Base-by-base conservation (phyloP, 2,888 invertebrate genomes). In the Synanthedon tipuliformis region DNA sequence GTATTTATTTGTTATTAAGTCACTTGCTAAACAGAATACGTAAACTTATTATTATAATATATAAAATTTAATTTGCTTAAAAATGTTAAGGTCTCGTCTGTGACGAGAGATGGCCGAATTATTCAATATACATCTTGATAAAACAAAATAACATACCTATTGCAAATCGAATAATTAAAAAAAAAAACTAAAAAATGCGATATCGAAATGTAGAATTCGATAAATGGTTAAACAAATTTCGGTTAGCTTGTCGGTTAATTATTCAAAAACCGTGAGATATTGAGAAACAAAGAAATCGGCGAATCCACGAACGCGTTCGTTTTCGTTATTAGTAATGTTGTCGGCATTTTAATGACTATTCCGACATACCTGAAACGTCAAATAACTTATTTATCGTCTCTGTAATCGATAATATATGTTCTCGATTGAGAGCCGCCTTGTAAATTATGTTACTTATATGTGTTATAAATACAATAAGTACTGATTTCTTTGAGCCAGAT, bases 361-460 rank as follows among this genome's bases (percentile, higher is more conserved):
- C 45, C 68, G 67, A 71, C 78, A 80, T 81, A 75, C 73, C 71
- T 71, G 63, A 82, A 78, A 79, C 77, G 78, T 80, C 76, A 66
- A 75, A 74, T 71, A 57, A 56, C 68, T 72, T 70, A 82, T 84
- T 83, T 83, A 85, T 81, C 69, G 72, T 74, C 71, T 74, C 78
- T 78, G 73, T 75, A 66, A 75, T 66, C 62, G 59, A 68, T 58
- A 67, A 68, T 68, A 69, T 66, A 62, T 65, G 60, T 63, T 61
- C 45, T 45, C 45, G 15, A 13, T 45, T 45, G 45, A 8, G 45
- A 13, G 8, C 45, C 45, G 45, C n/a, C n/a, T n/a, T 45, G 45
- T 45, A 45, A 45, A 45, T 45, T 45, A 45, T 45, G 13, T 13
- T 23, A 23, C 23, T 23, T 13, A 15, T 45, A 13, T 45, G 45